phyloP scores from a whole-genome alignment of 2,888 invertebrate genomes.

The Plagodis pulveraria region DNA sequence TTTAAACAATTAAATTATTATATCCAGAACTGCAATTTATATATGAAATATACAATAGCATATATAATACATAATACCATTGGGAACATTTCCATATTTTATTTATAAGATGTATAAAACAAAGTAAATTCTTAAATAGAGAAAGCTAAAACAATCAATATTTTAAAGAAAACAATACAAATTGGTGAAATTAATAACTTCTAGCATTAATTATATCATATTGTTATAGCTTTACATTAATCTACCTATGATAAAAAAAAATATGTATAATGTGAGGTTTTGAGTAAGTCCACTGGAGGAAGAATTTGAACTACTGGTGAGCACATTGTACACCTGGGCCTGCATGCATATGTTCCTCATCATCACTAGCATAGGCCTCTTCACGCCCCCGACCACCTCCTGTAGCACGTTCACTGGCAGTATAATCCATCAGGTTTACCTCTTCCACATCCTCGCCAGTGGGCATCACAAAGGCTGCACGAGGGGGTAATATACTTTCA shows the following conservation, averaged over 20 bases:
- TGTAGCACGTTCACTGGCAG: slow-evolving; percentile 81
- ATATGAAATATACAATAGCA: no score
- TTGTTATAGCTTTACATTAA: slow-evolving; percentile 60
- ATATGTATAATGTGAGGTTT: slow-evolving; percentile 60
- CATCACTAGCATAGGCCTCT: slow-evolving; percentile 90
- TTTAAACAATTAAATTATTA: no score
- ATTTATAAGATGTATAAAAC: slow-evolving; percentile 1
- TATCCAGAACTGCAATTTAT: no score
- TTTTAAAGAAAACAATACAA: slow-evolving; percentile 38
- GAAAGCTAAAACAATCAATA: slow-evolving; percentile 30
- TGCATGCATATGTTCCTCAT: slow-evolving; percentile 83
- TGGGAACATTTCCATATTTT: neutral
- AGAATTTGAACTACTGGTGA: slow-evolving; percentile 88
- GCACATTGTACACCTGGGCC: slow-evolving; percentile 91
- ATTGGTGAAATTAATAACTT: slow-evolving; percentile 49
- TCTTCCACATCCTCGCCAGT: slow-evolving; percentile 94
- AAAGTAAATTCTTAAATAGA: slow-evolving; percentile 11
- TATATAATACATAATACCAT: neutral
- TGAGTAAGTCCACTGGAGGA: slow-evolving; percentile 60
- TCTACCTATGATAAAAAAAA: slow-evolving; percentile 75
- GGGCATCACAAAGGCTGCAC: slow-evolving; percentile 89
- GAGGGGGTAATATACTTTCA: slow-evolving; percentile 90
- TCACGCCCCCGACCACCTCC: slow-evolving; percentile 82
- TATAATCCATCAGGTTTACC: slow-evolving; percentile 91
- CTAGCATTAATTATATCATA: slow-evolving; percentile 53